Conservation (phyloP, 1,140 invertebrate species). For the Temnothorax longispinosus region DNA sequence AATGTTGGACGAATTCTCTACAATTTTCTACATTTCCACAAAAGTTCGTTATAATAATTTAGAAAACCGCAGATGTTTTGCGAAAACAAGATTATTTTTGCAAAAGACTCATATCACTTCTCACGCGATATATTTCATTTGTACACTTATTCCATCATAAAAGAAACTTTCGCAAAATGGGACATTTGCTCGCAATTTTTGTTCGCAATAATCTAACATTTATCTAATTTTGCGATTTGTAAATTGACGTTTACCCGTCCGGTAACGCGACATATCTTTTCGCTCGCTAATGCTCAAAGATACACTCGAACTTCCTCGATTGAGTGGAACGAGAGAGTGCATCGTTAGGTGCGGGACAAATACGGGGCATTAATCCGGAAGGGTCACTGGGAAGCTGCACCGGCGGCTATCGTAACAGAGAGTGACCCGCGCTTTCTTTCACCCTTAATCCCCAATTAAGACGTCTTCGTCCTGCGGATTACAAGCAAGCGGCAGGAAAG, state of each 20-base stretch:
- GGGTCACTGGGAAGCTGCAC: slow-evolving; percentile 40
- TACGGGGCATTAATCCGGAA: slow-evolving; percentile 52
- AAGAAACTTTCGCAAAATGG: too few relatives aligned
- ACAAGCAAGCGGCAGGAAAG: slow-evolving; percentile 61
- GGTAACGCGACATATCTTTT: not conserved
- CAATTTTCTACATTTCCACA: not conserved
- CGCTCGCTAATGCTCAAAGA: slow-evolving; percentile 22
- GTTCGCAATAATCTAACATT: not conserved
- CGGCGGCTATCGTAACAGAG: slow-evolving; percentile 70
- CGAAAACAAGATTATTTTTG: not conserved
- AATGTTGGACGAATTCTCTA: not conserved
- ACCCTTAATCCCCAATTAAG: slow-evolving; percentile 76
- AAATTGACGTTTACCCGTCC: not conserved
- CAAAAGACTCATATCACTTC: not conserved
- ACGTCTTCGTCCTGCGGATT: slow-evolving; percentile 73
- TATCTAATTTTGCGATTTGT: slow-evolving; percentile 7
- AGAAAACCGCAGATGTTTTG: not conserved
- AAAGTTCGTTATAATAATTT: not conserved
- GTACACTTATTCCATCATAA: not conserved
- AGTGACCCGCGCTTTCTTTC: slow-evolving; percentile 76
- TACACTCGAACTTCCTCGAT: slow-evolving; percentile 45
- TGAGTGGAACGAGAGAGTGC: slow-evolving; percentile 32
- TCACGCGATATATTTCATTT: not conserved
- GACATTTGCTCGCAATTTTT: too few relatives aligned
- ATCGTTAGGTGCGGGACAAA: slow-evolving; percentile 55